Percentiles rank a stretch among this genome's conserved stretches.
These are phyloP conservation scores for Drosophila algonquin DNA, from an alignment of 2,888 invertebrate species.

Conservation along the genomic window DNA sequence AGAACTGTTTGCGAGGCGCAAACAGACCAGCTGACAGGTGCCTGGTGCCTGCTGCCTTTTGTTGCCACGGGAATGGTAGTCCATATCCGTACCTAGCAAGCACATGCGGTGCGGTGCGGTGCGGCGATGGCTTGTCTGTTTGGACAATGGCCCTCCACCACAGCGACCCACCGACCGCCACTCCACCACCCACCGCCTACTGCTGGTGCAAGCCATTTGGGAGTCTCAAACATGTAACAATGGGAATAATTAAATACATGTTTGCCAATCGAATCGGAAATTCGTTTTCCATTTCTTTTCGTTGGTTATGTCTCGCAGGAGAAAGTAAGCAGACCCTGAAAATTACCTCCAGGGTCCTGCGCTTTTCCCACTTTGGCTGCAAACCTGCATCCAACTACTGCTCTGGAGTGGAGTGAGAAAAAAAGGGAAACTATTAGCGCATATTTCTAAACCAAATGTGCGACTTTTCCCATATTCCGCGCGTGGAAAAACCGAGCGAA, in stretches of 20 bases:
- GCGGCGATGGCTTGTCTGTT: constrained; percentile 10
- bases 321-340: no score
- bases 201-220: no score
- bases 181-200: no score
- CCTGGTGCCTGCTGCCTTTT: constrained; percentile 1
- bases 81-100: not conserved
- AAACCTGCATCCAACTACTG: no score
- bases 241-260: constrained; percentile 25
- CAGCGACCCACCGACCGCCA: no score
- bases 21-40: constrained; percentile 37
- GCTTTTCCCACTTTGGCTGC: no score
- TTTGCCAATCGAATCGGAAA: no score
- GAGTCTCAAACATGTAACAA: constrained; percentile 14
- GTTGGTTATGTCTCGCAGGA: not conserved
- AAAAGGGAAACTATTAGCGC: constrained; percentile 5
- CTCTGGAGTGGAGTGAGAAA: not conserved
- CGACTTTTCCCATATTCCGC: no score
- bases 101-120: constrained; percentile 9
- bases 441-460: constrained; percentile 13
- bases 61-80: constrained; percentile 35
- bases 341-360: no score
- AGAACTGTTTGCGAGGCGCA: constrained; percentile 38
- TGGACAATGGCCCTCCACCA: not conserved
- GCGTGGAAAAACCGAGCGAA: constrained; percentile 1
- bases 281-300: no score